These are phyloP conservation scores for Lepidocyrtoides sp. DNA, from an alignment of 2,888 invertebrate species.

Conservation along the genomic window DNA sequence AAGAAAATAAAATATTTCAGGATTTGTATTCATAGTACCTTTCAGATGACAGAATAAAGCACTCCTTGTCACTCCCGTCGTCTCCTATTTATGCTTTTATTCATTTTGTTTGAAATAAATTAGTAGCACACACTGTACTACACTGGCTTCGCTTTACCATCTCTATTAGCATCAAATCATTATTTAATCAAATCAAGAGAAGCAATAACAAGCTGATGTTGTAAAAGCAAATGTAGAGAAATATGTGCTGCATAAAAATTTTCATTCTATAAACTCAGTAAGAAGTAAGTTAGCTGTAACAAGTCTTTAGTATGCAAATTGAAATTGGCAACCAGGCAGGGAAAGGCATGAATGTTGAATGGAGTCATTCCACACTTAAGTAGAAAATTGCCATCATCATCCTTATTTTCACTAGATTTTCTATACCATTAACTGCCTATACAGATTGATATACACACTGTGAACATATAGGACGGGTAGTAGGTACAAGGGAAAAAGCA, in stretches of 20 bases:
- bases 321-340: not conserved
- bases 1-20: not conserved
- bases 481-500: not conserved
- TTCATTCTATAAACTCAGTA: too few species aligned
- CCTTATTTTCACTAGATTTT: not conserved
- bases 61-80: conserved; percentile 63
- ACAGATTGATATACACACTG: too few species aligned
- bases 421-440: not conserved
- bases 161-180: conserved; percentile 15
- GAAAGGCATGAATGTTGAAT: conserved; percentile 34
- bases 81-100: conserved; percentile 49
- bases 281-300: not conserved
- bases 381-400: not conserved
- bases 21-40: conserved; percentile 52
- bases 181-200: conserved; percentile 31
- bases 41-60: conserved; percentile 51
- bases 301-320: conserved; percentile 24
- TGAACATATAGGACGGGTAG: not conserved
- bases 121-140: not conserved
- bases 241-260: too few species aligned
- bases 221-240: too few species aligned
- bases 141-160: not conserved
- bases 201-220: not conserved
- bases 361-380: conserved; percentile 32
- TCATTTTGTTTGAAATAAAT: conserved; percentile 22